Conservation (phyloP, 2,888 invertebrate species). For the Pardosa pseudoannulata region DNA sequence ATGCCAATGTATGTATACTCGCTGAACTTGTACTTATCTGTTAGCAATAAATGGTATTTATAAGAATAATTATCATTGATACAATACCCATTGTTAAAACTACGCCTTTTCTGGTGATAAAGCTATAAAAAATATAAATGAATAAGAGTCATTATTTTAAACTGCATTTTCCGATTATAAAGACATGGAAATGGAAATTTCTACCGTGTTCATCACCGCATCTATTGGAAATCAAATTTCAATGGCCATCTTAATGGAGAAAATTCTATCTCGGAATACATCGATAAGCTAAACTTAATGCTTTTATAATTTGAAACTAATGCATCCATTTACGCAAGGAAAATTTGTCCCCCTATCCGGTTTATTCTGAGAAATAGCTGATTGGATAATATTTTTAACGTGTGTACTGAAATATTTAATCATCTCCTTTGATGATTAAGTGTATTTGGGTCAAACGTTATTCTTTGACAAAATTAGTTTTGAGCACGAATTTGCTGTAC, state of each 20-base stretch:
- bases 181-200: too few relatives aligned
- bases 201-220: not conserved
- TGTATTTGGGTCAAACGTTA: not conserved
- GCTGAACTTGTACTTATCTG: too few relatives aligned
- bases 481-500: not conserved
- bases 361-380: not conserved
- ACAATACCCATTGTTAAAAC: too few relatives aligned
- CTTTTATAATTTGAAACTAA: constrained; percentile 15
- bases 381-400: not conserved
- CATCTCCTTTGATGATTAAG: not conserved
- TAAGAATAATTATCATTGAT: too few relatives aligned
- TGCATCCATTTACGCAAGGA: not conserved
- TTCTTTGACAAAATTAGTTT: not conserved
- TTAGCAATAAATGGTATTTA: too few relatives aligned
- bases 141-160: too few relatives aligned
- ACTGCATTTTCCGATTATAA: too few relatives aligned
- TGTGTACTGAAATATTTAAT: not conserved
- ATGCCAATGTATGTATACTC: too few relatives aligned
- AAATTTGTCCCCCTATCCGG: not conserved
- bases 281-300: not conserved
- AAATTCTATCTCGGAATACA: not conserved
- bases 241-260: not conserved
- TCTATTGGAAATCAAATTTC: not conserved
- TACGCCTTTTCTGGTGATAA: too few relatives aligned
- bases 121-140: too few relatives aligned